Evolutionary conservation across 2,113 vertebrate genomes (phyloP).

Genomic region (Pseudopipra pipra): DNA sequence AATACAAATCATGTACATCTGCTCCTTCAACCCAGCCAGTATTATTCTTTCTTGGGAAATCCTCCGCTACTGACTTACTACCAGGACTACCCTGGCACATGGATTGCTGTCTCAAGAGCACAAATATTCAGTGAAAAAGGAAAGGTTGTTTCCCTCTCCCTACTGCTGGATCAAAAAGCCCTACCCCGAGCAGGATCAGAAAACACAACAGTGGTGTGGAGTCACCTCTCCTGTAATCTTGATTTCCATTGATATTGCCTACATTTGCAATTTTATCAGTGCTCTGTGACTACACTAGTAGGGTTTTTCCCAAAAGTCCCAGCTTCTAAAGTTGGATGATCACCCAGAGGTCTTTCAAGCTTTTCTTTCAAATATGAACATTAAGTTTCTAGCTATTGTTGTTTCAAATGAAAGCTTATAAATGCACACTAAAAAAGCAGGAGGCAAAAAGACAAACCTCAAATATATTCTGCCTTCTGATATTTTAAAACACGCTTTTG

Average conservation of each 20-base stretch:
- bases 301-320: neutral
- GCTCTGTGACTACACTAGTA: neutral
- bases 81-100: neutral
- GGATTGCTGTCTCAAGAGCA: neutral
- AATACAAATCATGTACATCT: constrained; percentile 32
- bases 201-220: neutral
- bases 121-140: neutral
- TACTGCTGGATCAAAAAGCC: neutral
- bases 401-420: neutral
- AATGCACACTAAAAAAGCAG: neutral
- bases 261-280: neutral
- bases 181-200: neutral
- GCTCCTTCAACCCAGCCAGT: neutral
- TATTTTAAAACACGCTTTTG: neutral
- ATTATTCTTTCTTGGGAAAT: constrained; percentile 25
- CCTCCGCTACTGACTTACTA: neutral
- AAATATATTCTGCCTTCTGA: neutral
- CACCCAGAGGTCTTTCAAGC: neutral
- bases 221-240: neutral
- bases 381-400: neutral
- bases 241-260: neutral
- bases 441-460: neutral
- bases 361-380: neutral
- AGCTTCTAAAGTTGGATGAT: neutral
- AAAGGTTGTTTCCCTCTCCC: neutral